Conservation (phyloP, 1,140 invertebrate species). For the Copidosoma floridanum region DNA sequence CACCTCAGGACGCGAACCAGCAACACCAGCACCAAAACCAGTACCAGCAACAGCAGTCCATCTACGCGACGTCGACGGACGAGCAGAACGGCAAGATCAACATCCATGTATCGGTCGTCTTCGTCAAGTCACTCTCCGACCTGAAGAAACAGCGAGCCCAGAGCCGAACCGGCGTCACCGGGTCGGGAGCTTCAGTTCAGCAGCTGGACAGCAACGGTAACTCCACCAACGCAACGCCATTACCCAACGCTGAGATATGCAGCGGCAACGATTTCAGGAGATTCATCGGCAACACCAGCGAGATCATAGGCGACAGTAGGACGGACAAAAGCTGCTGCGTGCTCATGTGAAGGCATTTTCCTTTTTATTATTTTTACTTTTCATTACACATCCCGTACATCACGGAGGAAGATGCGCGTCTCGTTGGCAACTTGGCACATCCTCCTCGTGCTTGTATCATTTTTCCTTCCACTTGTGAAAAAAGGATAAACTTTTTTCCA, state of each 20-base stretch:
- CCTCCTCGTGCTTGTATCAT: no score
- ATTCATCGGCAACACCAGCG: slow-evolving; percentile 67
- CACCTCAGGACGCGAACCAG: slow-evolving; percentile 40
- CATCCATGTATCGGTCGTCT: slow-evolving; percentile 80
- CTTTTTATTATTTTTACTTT: no score
- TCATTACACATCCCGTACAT: no score
- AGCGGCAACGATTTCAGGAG: slow-evolving; percentile 56
- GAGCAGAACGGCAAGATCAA: slow-evolving; percentile 86
- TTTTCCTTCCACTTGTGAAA: no score
- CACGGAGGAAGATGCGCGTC: no score
- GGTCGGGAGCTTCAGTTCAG: slow-evolving; percentile 31
- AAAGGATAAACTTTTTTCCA: no score
- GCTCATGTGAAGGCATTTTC: slow-evolving; percentile 44
- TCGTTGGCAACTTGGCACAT: no score
- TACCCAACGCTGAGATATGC: slow-evolving; percentile 4
- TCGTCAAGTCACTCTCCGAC: slow-evolving; percentile 75
- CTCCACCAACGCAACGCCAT: slow-evolving; percentile 31
- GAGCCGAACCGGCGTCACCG: slow-evolving; percentile 65
- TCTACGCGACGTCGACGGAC: slow-evolving; percentile 57
- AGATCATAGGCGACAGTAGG: slow-evolving; percentile 65
- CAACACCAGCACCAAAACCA: slow-evolving; percentile 36
- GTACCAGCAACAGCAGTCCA: slow-evolving; percentile 42
- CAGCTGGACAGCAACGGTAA: slow-evolving; percentile 54
- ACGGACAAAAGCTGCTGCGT: slow-evolving; percentile 65
- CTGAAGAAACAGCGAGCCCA: slow-evolving; percentile 86